Conservation (phyloP, 1,140 invertebrate species). For the Mylabris phalerata region DNA sequence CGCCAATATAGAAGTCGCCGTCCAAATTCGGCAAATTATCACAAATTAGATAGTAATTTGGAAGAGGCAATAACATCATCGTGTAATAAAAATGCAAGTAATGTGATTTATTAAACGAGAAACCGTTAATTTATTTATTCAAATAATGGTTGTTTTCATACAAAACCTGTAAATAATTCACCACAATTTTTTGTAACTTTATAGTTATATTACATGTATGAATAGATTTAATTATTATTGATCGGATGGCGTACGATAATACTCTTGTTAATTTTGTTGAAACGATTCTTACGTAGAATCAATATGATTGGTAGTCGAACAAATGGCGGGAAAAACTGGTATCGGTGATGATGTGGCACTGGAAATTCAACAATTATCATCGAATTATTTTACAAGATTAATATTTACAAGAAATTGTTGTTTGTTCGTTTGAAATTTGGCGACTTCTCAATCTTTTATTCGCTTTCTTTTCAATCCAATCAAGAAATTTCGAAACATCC, state of each 20-base stretch:
- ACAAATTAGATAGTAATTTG: slow-evolving; percentile 55
- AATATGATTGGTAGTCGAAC: not conserved
- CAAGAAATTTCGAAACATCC: slow-evolving; percentile 55
- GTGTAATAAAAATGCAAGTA: slow-evolving; percentile 34
- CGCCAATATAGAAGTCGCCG: slow-evolving; percentile 44
- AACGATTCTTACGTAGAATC: too few relatives aligned
- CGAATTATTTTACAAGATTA: too few relatives aligned
- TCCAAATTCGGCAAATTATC: slow-evolving; percentile 53
- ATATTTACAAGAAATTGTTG: too few relatives aligned
- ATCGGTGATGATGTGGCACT: too few relatives aligned
- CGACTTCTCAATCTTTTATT: not conserved
- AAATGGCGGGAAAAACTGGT: not conserved
- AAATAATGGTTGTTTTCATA: not conserved
- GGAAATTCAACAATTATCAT: too few relatives aligned
- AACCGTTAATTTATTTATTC: not conserved
- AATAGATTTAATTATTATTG: not conserved
- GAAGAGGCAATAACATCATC: slow-evolving; percentile 57
- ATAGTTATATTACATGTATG: not conserved
- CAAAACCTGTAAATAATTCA: slow-evolving; percentile 11
- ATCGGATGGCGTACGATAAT: not conserved
- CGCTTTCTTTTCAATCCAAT: slow-evolving; percentile 55
- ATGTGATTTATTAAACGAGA: slow-evolving; percentile 37
- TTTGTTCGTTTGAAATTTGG: not conserved
- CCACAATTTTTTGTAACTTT: slow-evolving; percentile 1
- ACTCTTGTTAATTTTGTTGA: too few relatives aligned